phyloP scores from a whole-genome alignment of 2,113 vertebrate genomes.

The mouse (Mus musculus) region DNA sequence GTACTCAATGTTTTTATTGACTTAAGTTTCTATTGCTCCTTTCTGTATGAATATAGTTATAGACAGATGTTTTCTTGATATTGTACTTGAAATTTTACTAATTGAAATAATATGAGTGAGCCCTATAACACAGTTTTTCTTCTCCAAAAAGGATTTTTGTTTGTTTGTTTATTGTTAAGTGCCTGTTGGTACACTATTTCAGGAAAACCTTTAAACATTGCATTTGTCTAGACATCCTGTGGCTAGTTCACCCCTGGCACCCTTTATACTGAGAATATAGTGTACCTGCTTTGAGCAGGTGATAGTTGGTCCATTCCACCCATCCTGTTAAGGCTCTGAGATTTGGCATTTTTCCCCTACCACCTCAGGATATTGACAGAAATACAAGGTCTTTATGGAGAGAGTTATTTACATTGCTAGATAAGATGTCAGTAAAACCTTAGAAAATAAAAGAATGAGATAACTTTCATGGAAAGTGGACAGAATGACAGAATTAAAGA shows the following conservation, averaged over 20 bases:
- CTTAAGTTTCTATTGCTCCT: background rate
- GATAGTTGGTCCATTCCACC: background rate
- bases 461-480: conserved; percentile 93
- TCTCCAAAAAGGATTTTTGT: background rate
- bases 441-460: conserved; percentile 81
- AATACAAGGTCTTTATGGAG: background rate
- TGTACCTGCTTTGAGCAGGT: background rate
- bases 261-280: background rate
- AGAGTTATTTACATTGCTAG: background rate
- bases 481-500: conserved; percentile 93
- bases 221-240: background rate
- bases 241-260: background rate
- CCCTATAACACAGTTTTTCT: background rate
- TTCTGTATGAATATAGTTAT: background rate
- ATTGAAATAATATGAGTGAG: background rate
- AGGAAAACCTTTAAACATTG: background rate
- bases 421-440: background rate
- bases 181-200: background rate
- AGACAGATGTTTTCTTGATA: background rate
- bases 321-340: background rate
- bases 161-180: background rate
- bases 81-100: background rate
- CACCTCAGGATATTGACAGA: background rate
- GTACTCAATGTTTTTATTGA: conserved; percentile 3
- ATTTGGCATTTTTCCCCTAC: background rate